Base-by-base conservation (phyloP, 2,797 vertebrate genomes). In the Sciaenops ocellatus region DNA sequence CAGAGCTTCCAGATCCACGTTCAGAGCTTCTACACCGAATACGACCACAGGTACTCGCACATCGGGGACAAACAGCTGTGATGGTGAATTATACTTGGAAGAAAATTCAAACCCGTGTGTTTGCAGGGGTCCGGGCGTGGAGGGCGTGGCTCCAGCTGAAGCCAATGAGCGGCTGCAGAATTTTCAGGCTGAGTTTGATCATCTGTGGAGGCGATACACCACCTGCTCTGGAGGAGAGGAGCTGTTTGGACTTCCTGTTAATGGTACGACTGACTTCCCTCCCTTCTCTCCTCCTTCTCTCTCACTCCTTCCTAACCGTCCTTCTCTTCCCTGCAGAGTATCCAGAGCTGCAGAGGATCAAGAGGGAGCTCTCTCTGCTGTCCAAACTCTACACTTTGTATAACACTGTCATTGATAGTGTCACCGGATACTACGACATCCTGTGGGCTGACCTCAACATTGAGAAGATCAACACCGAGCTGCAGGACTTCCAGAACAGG, bases 401-500 rank as follows among this genome's bases (percentile, higher is more conserved):
- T 77, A 91, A 94, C 75, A 78, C 93, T 4, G 96, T 97, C 74
- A 95, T 87, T 51, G 87, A 91, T 66, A 95, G 69, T 51, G 90
- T 96, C 0, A 60, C 66, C 0, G 87, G 92, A 20, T 96, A 96
- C 90, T 92, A 93, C 66, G 95, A 97, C 80, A 87, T 95, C 26
- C 91, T 95, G 69, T 97, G 97, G 97, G 94, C 80, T 5, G 94
- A 96, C 59, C 90, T 97, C 64, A 90, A 96, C 90, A 92, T 95
- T 72, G 96, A 97, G 78, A 95, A 95, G 87, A 95, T 97, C 76
- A 97, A 91, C 84, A 76, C 0, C 0, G 96, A 96, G 80, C 95
- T 97, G 77, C 91, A 95, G 84, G 96, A 97, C 89, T 97, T 97
- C 86, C 96, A 97, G 90, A 97, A 93, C 89, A 94, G 92, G 96